Evolutionary conservation across 2,113 vertebrate species (phyloP).

Genomic region (Mellivora capensis): DNA sequence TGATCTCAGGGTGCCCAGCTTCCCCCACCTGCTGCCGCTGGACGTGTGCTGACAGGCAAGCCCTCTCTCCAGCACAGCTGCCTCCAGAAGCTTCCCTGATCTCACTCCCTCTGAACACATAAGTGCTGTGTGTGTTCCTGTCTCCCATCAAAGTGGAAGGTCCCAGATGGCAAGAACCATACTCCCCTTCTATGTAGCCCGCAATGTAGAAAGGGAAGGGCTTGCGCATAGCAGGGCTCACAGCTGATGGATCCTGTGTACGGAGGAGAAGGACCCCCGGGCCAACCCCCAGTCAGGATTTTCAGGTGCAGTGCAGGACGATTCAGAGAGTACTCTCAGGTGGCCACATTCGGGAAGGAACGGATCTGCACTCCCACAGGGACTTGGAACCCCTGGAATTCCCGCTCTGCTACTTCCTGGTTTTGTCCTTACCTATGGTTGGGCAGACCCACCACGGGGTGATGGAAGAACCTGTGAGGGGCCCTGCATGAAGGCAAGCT

Average conservation of each 20-base stretch:
- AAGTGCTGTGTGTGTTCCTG: too few relatives aligned
- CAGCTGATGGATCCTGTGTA: neutral
- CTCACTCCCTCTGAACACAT: neutral
- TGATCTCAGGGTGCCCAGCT: neutral
- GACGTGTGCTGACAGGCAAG: neutral
- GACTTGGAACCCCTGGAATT: neutral
- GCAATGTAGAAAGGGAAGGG: neutral
- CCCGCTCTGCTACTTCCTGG: neutral
- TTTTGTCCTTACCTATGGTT: neutral
- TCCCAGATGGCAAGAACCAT: neutral
- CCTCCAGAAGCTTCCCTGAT: neutral
- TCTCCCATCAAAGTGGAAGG: neutral
- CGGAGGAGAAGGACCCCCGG: neutral
- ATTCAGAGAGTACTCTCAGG: neutral
- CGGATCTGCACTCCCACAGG: neutral
- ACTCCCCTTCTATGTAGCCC: neutral
- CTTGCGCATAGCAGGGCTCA: neutral
- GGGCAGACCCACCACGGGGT: neutral
- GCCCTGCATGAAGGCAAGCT: neutral
- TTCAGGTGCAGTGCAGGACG: neutral
- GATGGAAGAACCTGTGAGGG: neutral
- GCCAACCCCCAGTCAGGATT: neutral
- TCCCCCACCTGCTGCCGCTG: neutral
- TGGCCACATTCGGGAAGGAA: neutral
- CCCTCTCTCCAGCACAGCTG: neutral